phyloP scores from a whole-genome alignment of 1,140 invertebrate genomes.

The Lordiphosa clarofinis region DNA sequence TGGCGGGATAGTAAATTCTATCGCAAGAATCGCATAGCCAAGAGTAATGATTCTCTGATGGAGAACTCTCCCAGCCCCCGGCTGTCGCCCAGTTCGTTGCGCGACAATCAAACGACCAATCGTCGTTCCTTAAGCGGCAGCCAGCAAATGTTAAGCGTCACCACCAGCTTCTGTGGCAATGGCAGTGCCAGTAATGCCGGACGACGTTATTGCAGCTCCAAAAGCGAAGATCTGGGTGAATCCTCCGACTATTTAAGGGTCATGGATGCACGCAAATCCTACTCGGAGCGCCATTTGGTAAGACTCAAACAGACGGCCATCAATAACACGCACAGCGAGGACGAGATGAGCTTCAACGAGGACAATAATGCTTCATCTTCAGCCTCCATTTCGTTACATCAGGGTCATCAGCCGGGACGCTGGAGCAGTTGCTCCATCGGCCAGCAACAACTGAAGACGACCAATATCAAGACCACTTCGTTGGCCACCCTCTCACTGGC shows the following conservation, averaged over 20 bases:
- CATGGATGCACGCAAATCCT: slow-evolving; percentile 75
- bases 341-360: slow-evolving; percentile 77
- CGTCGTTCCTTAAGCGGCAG: slow-evolving; percentile 59
- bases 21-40: slow-evolving; percentile 77
- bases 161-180: slow-evolving; percentile 68
- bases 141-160: slow-evolving; percentile 64
- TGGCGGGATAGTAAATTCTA: slow-evolving; percentile 79
- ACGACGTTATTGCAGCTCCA: slow-evolving; percentile 68
- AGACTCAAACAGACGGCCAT: slow-evolving; percentile 78
- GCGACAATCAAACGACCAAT: slow-evolving; percentile 73
- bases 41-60: slow-evolving; percentile 77
- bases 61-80: slow-evolving; percentile 67
- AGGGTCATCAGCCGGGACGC: slow-evolving; percentile 33
- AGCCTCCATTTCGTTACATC: slow-evolving; percentile 3
- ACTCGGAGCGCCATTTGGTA: slow-evolving; percentile 74
- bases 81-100: slow-evolving; percentile 65
- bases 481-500: slow-evolving; percentile 61
- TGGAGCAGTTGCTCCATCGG: slow-evolving; percentile 76
- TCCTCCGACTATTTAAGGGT: slow-evolving; percentile 65
- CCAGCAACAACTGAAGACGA: slow-evolving; percentile 67
- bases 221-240: slow-evolving; percentile 73
- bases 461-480: slow-evolving; percentile 79
- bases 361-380: slow-evolving; percentile 66
- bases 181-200: slow-evolving; percentile 6
- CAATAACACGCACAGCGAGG: slow-evolving; percentile 70